These are phyloP conservation scores for Musca domestica DNA, from an alignment of 1,140 invertebrate genomes.

Conservation along the genomic window DNA sequence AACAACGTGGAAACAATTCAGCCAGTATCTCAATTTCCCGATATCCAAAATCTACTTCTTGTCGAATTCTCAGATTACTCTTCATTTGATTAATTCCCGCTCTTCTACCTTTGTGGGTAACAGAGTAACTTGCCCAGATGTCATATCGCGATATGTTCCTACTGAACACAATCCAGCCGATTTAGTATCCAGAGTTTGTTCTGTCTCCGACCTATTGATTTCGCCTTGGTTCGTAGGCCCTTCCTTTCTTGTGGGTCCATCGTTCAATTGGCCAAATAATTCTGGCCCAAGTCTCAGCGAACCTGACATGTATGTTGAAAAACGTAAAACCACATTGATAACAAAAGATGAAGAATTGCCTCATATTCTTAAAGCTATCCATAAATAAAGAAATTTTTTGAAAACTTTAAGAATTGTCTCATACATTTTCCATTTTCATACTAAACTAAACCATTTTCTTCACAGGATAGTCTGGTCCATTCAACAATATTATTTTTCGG, in stretches of 20 bases:
- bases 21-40: slow-evolving; percentile 5
- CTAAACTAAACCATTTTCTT: not conserved
- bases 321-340: not conserved
- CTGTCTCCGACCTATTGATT: not conserved
- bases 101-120: slow-evolving; percentile 27
- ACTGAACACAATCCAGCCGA: slow-evolving; percentile 42
- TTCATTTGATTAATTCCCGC: slow-evolving; percentile 31
- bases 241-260: not conserved
- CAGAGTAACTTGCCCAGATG: slow-evolving; percentile 18
- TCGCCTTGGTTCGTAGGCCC: slow-evolving; percentile 2
- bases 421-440: not conserved
- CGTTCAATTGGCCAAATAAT: not conserved
- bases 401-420: not conserved
- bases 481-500: slow-evolving; percentile 1
- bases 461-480: not conserved
- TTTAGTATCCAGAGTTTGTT: slow-evolving; percentile 36
- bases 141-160: slow-evolving; percentile 35
- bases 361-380: not conserved
- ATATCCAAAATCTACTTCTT: slow-evolving; percentile 14
- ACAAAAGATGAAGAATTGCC: not conserved
- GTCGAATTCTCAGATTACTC: slow-evolving; percentile 33
- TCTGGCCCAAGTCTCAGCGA: not conserved
- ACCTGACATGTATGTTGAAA: not conserved
- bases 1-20: slow-evolving; percentile 30
- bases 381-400: not conserved